These are phyloP conservation scores for Pygathrix nemaeus DNA, from an alignment of 2,113 vertebrate genomes.

Conservation along the genomic window DNA sequence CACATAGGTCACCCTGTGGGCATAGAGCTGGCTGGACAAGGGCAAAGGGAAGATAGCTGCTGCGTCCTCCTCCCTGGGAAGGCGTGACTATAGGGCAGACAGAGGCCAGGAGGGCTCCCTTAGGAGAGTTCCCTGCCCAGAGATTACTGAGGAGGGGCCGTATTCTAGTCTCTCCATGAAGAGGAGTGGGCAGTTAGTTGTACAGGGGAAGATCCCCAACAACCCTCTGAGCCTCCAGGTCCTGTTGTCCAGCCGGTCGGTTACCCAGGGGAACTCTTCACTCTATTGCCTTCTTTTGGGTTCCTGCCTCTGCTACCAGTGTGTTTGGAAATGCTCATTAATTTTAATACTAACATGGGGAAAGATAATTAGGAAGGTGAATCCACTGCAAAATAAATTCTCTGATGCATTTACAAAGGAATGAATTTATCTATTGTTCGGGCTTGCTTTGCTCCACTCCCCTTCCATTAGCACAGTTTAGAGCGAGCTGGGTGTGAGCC, in stretches of 20 bases:
- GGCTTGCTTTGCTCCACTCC: background rate
- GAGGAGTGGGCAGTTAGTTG: background rate
- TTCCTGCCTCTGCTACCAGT: background rate
- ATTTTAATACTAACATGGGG: constrained; percentile 6
- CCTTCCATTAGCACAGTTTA: background rate
- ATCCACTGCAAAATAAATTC: background rate
- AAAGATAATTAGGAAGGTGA: constrained; percentile 22
- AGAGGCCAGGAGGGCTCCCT: background rate
- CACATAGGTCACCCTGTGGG: background rate
- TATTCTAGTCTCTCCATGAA: background rate
- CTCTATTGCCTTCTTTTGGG: background rate
- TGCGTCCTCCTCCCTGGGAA: background rate
- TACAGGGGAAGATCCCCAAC: background rate
- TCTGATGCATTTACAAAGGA: background rate
- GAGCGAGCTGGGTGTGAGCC: background rate
- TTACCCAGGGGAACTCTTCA: background rate
- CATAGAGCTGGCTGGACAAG: background rate
- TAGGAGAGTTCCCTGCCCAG: background rate
- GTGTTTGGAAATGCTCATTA: background rate
- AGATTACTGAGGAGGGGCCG: background rate
- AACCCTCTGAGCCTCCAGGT: background rate
- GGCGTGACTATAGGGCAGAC: background rate
- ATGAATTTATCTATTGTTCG: background rate
- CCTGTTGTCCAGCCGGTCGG: background rate
- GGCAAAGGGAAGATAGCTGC: too few relatives aligned